phyloP scores from a whole-genome alignment of 1,140 invertebrate species.

The Drosophila kanapiae region DNA sequence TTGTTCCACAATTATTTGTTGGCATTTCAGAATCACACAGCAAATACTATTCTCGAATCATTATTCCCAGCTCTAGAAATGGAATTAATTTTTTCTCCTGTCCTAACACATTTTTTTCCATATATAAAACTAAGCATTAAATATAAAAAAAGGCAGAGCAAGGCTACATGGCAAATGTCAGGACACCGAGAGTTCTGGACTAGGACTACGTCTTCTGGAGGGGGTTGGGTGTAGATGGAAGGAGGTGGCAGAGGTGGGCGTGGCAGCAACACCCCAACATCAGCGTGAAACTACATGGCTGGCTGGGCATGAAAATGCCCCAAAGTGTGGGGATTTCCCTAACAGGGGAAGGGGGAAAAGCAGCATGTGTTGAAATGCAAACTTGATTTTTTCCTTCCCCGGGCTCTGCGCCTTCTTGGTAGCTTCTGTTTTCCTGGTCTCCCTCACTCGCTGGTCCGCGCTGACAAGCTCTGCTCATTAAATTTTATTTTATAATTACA shows the following conservation, averaged over 20 bases:
- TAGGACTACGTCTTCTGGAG: constrained; percentile 19
- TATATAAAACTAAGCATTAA: constrained; percentile 25
- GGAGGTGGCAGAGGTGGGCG: constrained; percentile 36
- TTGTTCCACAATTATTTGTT: constrained; percentile 1
- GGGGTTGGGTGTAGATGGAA: background rate
- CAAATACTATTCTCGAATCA: constrained; percentile 18
- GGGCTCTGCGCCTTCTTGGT: constrained; percentile 5
- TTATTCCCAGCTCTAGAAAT: constrained; percentile 14
- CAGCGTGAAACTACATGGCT: constrained; percentile 80
- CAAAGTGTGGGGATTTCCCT: background rate
- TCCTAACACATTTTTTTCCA: constrained; percentile 13
- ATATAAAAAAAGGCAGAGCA: constrained; percentile 12
- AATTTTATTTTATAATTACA: constrained; percentile 84
- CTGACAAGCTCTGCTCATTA: constrained; percentile 81
- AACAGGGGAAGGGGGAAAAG: background rate
- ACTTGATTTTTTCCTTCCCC: constrained; percentile 58
- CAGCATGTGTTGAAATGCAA: constrained; percentile 82
- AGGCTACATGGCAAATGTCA: constrained; percentile 65
- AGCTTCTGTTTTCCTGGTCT: constrained; percentile 37
- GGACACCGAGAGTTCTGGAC: constrained; percentile 54
- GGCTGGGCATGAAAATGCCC: constrained; percentile 77
- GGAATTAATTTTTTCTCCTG: constrained; percentile 17
- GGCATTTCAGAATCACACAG: background rate
- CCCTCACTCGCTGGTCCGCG: constrained; percentile 18
- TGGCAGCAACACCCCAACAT: constrained; percentile 73